Evolutionary conservation across 2,888 invertebrate genomes (phyloP), one percentile per base, ranked within the genome.

Genomic region (Ditula angustiorana): DNA sequence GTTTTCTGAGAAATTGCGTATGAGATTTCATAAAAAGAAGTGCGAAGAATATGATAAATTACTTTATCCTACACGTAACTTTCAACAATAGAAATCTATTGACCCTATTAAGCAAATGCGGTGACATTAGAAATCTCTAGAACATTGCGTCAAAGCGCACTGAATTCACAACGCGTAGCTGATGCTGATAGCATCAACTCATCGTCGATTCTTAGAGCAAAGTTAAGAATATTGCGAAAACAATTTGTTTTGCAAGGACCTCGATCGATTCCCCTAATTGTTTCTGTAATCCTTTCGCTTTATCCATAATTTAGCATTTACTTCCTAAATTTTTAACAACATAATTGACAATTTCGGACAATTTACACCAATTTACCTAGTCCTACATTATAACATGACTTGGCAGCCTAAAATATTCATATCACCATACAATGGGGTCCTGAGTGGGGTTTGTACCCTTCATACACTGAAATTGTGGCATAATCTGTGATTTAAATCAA

Each of bases 61-160:
- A 30, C 24, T 21, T 57, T 63, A 44, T 11, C 44, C 62, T 30
- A 56, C 41, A 50, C 47, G 49, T 41, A 49, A 62, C 49, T 49
- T 47, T 56, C 50, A 58, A 64, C 64, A 64, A 64, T 59, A 64
- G 58, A 64, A 53, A 64, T 63, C 63, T 63, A 64, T 61, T 53
- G 61, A 41, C 55, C 47, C 64, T 57, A 50, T 60, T 65, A 47
- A 47, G 44, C 60, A 52, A 63, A 67, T 47, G 28, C 47, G 60
- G 44, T 13, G 58, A 57, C 59, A 72, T 71, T 70, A 71, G 67
- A 68, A 69, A 69, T 68, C 69, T 66, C 66, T 47, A 46, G 21
- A 30, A 19, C 37, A 69, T 76, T 72, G 66, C 75, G 69, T 75
- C 69, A 75, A 13, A 55, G 65, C 67, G 71, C 65, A 66, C 63